Conservation (phyloP, 2,113 vertebrate genomes). For the Oreochromis spilurus region DNA sequence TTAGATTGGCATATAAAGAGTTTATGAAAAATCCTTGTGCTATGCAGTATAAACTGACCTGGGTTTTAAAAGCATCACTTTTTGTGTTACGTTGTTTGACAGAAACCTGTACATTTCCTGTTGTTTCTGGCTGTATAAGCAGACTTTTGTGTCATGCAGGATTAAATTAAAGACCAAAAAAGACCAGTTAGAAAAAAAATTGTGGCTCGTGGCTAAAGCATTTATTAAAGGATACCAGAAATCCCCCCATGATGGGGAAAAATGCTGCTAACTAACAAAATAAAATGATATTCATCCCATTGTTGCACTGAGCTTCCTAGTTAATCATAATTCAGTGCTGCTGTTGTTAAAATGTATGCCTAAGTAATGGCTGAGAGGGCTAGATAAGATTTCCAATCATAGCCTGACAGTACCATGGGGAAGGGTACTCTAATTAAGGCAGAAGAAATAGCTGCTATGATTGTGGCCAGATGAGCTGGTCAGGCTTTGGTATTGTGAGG, state of each 20-base stretch:
- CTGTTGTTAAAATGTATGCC: conserved; percentile 31
- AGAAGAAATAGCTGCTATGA: background rate
- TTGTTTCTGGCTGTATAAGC: accelerated
- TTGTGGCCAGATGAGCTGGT: conserved; percentile 17
- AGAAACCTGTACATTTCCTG: background rate
- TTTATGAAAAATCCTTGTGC: background rate
- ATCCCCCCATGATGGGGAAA: background rate
- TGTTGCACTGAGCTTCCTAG: background rate
- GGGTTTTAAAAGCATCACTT: background rate
- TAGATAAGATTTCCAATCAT: conserved; percentile 33
- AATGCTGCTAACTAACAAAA: background rate
- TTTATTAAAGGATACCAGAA: background rate
- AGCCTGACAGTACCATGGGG: background rate
- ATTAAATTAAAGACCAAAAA: background rate
- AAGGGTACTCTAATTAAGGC: conserved; percentile 26
- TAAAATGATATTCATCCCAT: background rate
- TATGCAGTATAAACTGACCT: too few species aligned
- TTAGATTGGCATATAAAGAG: background rate
- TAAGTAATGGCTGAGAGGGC: conserved; percentile 14
- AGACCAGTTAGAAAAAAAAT: accelerated
- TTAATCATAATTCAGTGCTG: background rate
- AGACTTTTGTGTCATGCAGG: background rate
- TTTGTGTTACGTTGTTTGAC: background rate
- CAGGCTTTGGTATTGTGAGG: background rate
- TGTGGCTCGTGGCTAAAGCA: accelerated